Base-by-base conservation (phyloP, 2,888 invertebrate species). In the Meghimatium bilineatum region DNA sequence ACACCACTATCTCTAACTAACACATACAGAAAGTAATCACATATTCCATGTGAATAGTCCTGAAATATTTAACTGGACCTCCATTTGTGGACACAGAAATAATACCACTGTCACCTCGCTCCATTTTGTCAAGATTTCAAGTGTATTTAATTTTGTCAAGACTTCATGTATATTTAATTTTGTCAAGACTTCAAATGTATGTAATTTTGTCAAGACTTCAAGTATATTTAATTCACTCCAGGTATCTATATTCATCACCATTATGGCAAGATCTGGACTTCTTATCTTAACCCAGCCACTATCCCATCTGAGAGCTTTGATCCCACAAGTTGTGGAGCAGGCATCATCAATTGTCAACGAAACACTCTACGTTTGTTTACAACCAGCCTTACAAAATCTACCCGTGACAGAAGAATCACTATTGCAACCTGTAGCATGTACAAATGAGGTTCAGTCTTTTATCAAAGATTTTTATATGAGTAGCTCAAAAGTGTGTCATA, bases 281-380 rank as follows among this genome's bases (percentile, higher is more conserved):
- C 80, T 92, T 20, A 89, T 91, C 56, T 76, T 92, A 34, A 91
- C 91, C 1, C 88, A 88, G 76, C 91, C 92, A 17, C 56, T 92
- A 14, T 86, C 88, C 20, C 85, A 86, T 12, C 78, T 90, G 5
- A 82, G 86, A 63, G 66, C 77, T 52, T 83, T 81, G 36, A 86
- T 91, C 66, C 89, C 89, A 1, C 76, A 79, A 0, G 87, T 91
- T 29, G 76, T 92, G 38, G 80, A 88, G 3, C 87, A 88, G 32
- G 88, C 90, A 10, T 82, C 90, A 29, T 87, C 85, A 74, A 71
- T 87, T 32, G 88, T 90, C 32, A 85, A 87, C 14, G 89, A 88
- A 36, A 90, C 90, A 12, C 87, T 91, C 3, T 92, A 92, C 74
- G 87, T 92, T 63, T 90, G 90, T 60, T 87, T 92, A 26, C 90